Percentiles rank a stretch among this genome's conserved stretches.
Evolutionary conservation across 35 echinoderm and acorn worm genomes (phyloP).

Genomic region (Lytechinus variegatus): DNA sequence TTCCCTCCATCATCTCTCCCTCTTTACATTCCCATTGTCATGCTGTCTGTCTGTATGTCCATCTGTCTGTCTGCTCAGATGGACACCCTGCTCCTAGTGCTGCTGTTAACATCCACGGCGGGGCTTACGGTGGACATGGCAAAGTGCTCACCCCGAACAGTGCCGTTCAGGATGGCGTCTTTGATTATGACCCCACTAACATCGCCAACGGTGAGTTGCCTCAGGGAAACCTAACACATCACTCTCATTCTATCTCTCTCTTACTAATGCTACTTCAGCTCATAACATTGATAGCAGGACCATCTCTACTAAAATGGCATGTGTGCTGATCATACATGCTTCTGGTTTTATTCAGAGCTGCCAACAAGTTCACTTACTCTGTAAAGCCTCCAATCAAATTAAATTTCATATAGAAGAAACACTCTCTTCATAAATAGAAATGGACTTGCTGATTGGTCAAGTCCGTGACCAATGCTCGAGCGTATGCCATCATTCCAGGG

Average conservation of each 20-base stretch:
- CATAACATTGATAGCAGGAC: background rate
- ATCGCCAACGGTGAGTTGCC: constrained; percentile 73
- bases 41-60: background rate
- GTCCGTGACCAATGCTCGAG: background rate
- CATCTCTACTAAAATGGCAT: background rate
- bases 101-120: constrained; percentile 34
- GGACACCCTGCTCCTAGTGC: background rate
- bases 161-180: constrained; percentile 69
- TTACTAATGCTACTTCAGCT: background rate
- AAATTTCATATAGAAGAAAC: background rate
- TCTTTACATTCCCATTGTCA: background rate
- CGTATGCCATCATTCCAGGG: background rate
- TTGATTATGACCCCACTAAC: constrained; percentile 83
- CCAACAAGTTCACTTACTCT: too few species aligned
- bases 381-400: background rate
- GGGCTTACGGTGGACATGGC: constrained; percentile 46
- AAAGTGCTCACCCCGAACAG: constrained; percentile 53
- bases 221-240: background rate
- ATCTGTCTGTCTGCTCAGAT: constrained; percentile 25
- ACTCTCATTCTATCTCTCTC: background rate
- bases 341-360: too few species aligned
- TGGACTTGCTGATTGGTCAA: background rate
- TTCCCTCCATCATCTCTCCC: background rate
- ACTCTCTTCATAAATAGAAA: background rate
- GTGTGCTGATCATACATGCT: too few species aligned